A percentile compares a stretch with the other conserved stretches of the same genome.
Evolutionary conservation across 2,888 invertebrate genomes (phyloP).

Genomic region (Ormia ochracea): DNA sequence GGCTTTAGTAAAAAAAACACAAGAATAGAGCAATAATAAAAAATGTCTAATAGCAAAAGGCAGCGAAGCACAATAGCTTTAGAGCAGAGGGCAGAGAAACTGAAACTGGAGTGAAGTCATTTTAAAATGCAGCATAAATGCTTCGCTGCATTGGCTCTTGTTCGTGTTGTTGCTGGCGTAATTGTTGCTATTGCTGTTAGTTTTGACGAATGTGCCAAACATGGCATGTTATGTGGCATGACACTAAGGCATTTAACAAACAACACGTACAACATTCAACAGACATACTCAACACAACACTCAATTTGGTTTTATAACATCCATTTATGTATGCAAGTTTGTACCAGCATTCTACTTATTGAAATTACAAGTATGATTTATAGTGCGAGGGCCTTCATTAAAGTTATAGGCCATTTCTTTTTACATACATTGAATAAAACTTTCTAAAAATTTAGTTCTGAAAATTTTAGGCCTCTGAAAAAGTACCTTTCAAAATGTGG

Average conservation of each 20-base stretch:
- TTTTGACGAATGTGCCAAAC: slow-evolving; percentile 62
- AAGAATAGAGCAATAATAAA: too few relatives aligned
- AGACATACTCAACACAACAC: slow-evolving; percentile 26
- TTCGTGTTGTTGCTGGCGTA: slow-evolving; percentile 17
- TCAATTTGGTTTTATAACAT: slow-evolving; percentile 46
- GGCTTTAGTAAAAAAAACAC: not conserved
- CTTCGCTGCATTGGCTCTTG: slow-evolving; percentile 13
- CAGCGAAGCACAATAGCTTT: slow-evolving; percentile 14
- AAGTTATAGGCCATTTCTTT: not conserved
- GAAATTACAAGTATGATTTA: not conserved
- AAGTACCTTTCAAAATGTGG: not conserved
- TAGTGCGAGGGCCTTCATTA: not conserved
- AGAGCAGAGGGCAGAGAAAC: slow-evolving; percentile 24
- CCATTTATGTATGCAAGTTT: slow-evolving; percentile 17
- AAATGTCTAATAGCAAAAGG: not conserved
- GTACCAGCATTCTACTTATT: slow-evolving; percentile 7
- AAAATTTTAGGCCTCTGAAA: not conserved
- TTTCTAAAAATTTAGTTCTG: too few relatives aligned
- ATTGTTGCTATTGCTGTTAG: slow-evolving; percentile 40
- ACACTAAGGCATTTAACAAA: slow-evolving; percentile 54
- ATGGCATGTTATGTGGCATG: slow-evolving; percentile 60
- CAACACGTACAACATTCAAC: slow-evolving; percentile 29
- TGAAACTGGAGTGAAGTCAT: slow-evolving; percentile 31
- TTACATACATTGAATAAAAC: too few relatives aligned
- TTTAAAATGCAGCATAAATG: slow-evolving; percentile 39